Percentiles rank a stretch among this genome's conserved stretches.
These are phyloP conservation scores for Cosmia trapezina DNA, from an alignment of 2,888 invertebrate species.

Conservation along the genomic window DNA sequence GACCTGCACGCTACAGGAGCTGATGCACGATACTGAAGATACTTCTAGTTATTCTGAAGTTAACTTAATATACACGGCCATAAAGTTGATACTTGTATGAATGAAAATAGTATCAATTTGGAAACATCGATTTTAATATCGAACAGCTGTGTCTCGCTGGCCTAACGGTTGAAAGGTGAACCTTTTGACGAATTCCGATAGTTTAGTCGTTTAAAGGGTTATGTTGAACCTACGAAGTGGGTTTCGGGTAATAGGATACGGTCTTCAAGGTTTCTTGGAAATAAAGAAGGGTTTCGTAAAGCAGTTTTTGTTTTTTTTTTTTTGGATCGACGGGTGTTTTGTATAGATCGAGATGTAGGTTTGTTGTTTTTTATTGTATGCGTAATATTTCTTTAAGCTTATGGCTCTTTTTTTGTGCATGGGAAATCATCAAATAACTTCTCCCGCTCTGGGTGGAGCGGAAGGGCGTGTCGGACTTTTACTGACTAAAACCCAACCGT, in stretches of 20 bases:
- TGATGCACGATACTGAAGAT: too few species aligned
- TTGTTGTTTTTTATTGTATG: too few species aligned
- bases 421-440: too few species aligned
- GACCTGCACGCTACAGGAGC: too few species aligned
- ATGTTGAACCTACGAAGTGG: conserved; percentile 11
- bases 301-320: neutral
- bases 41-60: neutral
- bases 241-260: neutral
- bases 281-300: neutral
- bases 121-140: neutral
- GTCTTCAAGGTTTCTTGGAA: conserved; percentile 6
- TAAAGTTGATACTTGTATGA: neutral
- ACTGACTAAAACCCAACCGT: too few species aligned
- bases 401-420: too few species aligned
- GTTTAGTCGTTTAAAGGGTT: conserved; percentile 24
- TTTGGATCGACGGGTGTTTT: neutral
- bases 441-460: too few species aligned
- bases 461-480: too few species aligned
- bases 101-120: neutral
- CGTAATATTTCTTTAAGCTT: too few species aligned
- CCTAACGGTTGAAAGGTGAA: conserved; percentile 6
- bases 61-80: too few species aligned
- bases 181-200: conserved; percentile 29
- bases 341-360: neutral
- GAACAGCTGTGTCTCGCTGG: neutral